phyloP scores from a whole-genome alignment of 2,888 invertebrate species.

The Cerastis rubricosa region DNA sequence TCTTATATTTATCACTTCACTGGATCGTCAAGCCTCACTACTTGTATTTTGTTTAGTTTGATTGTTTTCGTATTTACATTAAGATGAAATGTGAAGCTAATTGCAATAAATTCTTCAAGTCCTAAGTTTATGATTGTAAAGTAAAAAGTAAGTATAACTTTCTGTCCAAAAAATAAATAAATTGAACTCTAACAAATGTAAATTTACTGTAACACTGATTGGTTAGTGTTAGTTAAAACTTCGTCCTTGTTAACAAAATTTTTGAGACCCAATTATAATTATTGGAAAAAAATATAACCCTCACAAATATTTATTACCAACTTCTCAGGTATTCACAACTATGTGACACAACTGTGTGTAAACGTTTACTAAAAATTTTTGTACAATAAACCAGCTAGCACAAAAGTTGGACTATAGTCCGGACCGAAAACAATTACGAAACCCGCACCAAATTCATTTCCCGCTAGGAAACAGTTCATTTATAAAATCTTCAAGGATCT shows the following conservation, averaged over 20 bases:
- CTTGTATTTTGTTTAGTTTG: too few species aligned
- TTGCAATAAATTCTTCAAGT: background rate
- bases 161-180: background rate
- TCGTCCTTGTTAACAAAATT: background rate
- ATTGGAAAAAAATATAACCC: background rate
- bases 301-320: background rate
- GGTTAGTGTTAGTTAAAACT: background rate
- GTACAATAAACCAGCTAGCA: background rate
- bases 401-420: background rate
- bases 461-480: conserved; percentile 35
- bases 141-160: background rate
- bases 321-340: background rate
- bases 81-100: too few species aligned
- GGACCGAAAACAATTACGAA: conserved; percentile 5
- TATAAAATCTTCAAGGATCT: conserved; percentile 55
- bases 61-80: too few species aligned
- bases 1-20: background rate
- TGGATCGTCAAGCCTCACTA: background rate
- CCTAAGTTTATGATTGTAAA: background rate
- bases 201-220: background rate
- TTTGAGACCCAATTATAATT: background rate
- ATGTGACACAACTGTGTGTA: too few species aligned
- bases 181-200: background rate
- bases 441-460: conserved; percentile 20
- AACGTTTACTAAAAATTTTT: background rate